Evolutionary conservation across 2,888 invertebrate species (phyloP).

Genomic region (Cryptophagus acutangulus): DNA sequence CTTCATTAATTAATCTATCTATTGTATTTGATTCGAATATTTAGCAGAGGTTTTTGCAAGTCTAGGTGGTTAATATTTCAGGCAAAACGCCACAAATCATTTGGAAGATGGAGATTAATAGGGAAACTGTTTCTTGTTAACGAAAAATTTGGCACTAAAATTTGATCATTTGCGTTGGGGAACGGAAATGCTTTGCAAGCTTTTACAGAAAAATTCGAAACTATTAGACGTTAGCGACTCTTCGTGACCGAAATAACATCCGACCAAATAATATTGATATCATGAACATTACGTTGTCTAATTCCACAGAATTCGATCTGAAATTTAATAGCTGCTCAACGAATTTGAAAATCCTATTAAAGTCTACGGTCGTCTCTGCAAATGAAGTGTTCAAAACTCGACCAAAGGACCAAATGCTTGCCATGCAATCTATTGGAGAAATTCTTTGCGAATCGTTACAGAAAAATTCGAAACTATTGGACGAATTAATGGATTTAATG

Average conservation of each 20-base stretch:
- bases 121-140: too few species aligned
- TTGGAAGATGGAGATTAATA: too few species aligned
- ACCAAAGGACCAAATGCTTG: conserved; percentile 46
- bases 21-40: too few species aligned
- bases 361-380: conserved; percentile 44
- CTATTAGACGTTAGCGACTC: conserved; percentile 41
- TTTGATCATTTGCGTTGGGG: too few species aligned
- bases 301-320: conserved; percentile 36
- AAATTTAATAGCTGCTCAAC: conserved; percentile 37
- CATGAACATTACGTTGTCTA: conserved; percentile 28
- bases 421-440: conserved; percentile 40
- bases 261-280: conserved; percentile 44
- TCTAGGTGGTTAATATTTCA: too few species aligned
- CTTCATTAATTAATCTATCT: too few species aligned
- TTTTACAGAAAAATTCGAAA: too few species aligned
- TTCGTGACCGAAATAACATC: conserved; percentile 44
- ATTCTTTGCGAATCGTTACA: conserved; percentile 39
- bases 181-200: too few species aligned
- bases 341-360: conserved; percentile 43
- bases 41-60: too few species aligned
- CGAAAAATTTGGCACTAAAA: too few species aligned
- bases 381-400: conserved; percentile 45
- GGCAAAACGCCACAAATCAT: too few species aligned
- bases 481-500: conserved; percentile 40
- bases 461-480: conserved; percentile 34